phyloP scores from a whole-genome alignment of 2,113 vertebrate genomes.

The Oenanthe melanoleuca region DNA sequence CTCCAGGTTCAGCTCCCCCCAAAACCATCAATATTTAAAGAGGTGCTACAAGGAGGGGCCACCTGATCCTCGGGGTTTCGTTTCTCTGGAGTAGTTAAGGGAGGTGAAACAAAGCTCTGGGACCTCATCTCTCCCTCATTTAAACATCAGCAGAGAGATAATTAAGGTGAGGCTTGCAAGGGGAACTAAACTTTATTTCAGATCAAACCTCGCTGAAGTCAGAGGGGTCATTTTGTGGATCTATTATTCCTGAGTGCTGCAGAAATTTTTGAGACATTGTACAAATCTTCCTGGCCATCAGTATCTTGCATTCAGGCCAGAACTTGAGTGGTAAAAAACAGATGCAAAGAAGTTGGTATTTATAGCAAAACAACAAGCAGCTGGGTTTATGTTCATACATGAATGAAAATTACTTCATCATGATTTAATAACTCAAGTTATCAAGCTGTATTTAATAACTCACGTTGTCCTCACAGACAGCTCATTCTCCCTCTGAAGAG shows the following conservation, averaged over 20 bases:
- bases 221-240: not conserved
- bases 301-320: not conserved
- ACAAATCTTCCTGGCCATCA: not conserved
- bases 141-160: constrained; percentile 73
- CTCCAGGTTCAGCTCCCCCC: constrained; percentile 73
- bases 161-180: constrained; percentile 68
- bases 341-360: not conserved
- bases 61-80: constrained; percentile 79
- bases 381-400: not conserved
- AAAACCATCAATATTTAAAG: constrained; percentile 75
- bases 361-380: not conserved
- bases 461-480: not conserved
- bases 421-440: not conserved
- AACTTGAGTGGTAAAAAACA: not conserved
- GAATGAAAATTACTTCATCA: not conserved
- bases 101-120: constrained; percentile 76
- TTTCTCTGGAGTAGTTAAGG: constrained; percentile 73
- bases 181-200: not conserved
- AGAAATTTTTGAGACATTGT: not conserved
- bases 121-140: constrained; percentile 67
- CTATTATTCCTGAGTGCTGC: not conserved
- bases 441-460: not conserved
- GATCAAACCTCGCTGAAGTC: not conserved
- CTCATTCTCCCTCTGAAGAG: not conserved
- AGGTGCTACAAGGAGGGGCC: constrained; percentile 77